These are phyloP conservation scores for Enteromius trimaculatus DNA, from an alignment of 2,797 vertebrate species.

Conservation along the genomic window DNA sequence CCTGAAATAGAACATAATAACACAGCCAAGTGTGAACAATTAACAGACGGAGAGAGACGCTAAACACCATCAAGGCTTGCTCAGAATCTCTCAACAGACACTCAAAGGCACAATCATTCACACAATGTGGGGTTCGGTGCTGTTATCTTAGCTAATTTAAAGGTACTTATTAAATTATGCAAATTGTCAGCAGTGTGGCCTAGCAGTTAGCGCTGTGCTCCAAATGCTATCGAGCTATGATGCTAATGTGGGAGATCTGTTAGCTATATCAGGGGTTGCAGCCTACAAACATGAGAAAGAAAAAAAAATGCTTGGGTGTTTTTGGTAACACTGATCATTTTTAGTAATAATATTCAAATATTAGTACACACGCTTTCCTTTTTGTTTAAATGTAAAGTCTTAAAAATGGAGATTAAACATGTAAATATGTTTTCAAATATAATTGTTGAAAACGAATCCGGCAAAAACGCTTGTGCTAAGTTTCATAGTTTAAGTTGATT, in stretches of 20 bases:
- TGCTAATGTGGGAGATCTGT: neutral
- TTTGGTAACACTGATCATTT: neutral
- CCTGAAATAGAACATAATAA: constrained; percentile 61
- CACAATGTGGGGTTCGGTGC: constrained; percentile 8
- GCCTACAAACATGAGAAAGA: neutral
- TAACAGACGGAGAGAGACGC: constrained; percentile 56
- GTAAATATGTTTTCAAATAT: neutral
- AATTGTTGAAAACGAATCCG: neutral
- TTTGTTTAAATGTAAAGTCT: neutral
- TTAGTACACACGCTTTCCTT: neutral
- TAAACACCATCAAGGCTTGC: constrained; percentile 41
- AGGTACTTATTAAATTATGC: constrained; percentile 35
- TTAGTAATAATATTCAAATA: neutral
- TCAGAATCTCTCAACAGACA: constrained; percentile 23
- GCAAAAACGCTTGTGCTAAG: neutral
- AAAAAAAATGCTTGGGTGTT: neutral
- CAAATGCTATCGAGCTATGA: neutral
- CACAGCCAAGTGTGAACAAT: constrained; percentile 62
- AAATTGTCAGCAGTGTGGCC: constrained; percentile 3
- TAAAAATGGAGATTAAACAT: neutral
- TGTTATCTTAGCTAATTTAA: constrained; percentile 34
- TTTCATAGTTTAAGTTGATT: neutral
- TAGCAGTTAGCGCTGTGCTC: constrained; percentile 9
- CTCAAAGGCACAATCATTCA: constrained; percentile 37
- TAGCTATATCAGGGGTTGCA: neutral